Evolutionary conservation across 2,113 vertebrate genomes (phyloP).

Genomic region (Gallinago media): DNA sequence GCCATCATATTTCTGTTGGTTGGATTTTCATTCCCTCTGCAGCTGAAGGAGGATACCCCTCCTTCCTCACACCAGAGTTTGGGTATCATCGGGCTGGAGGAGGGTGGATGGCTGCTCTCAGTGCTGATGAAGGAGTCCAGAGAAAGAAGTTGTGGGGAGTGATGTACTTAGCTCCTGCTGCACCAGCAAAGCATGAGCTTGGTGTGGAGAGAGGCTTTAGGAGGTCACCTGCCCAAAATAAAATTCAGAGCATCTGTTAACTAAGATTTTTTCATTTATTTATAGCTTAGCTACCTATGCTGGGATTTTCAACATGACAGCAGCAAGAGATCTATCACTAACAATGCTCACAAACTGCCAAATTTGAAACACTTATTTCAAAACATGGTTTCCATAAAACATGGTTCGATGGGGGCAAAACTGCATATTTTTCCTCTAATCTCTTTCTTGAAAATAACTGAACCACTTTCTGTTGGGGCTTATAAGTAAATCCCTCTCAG

Average conservation of each 20-base stretch:
- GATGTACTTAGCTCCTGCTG: neutral
- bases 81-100: neutral
- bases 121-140: neutral
- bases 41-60: neutral
- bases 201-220: neutral
- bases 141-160: neutral
- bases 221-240: neutral
- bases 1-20: neutral
- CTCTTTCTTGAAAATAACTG: neutral
- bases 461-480: neutral
- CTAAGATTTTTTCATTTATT: neutral
- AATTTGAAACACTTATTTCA: neutral
- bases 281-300: neutral
- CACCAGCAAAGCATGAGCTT: neutral
- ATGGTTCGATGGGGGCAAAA: neutral
- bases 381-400: neutral
- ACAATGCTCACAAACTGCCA: neutral
- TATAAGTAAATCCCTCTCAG: neutral
- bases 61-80: neutral
- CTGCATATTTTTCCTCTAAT: neutral
- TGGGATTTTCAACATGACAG: neutral
- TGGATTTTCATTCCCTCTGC: rapidly evolving
- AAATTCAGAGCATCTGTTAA: neutral
- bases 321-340: neutral
- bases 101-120: neutral